These are phyloP conservation scores for Apodemus speciosus DNA, from an alignment of 2,113 vertebrate species.

Conservation along the genomic window DNA sequence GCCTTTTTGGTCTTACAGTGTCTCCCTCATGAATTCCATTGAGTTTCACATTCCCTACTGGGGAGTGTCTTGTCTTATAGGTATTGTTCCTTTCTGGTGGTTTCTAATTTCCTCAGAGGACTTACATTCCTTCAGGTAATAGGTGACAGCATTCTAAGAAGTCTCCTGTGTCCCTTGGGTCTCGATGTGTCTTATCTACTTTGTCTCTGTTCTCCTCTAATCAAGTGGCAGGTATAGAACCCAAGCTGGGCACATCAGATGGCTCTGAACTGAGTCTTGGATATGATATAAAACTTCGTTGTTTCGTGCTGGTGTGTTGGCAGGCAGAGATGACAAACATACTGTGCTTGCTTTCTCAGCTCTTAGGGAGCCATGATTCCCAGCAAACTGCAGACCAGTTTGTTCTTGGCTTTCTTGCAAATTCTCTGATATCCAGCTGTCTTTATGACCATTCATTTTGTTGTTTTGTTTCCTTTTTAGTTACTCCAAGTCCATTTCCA, in stretches of 20 bases:
- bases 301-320: neutral
- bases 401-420: neutral
- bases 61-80: neutral
- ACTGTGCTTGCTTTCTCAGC: neutral
- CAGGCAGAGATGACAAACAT: too few relatives aligned
- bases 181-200: neutral
- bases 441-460: neutral
- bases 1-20: neutral
- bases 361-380: neutral
- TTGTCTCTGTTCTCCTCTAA: neutral
- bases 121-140: neutral
- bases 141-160: neutral
- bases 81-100: too few relatives aligned
- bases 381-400: neutral
- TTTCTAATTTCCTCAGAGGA: neutral
- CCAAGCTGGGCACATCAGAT: neutral
- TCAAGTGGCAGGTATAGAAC: neutral
- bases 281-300: neutral
- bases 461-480: neutral
- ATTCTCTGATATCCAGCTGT: neutral
- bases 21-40: neutral
- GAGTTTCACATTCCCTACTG: neutral
- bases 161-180: neutral
- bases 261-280: neutral
- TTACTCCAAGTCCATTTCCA: neutral